Evolutionary conservation across 1,140 invertebrate genomes (phyloP).

Genomic region (Ooceraea biroi): DNA sequence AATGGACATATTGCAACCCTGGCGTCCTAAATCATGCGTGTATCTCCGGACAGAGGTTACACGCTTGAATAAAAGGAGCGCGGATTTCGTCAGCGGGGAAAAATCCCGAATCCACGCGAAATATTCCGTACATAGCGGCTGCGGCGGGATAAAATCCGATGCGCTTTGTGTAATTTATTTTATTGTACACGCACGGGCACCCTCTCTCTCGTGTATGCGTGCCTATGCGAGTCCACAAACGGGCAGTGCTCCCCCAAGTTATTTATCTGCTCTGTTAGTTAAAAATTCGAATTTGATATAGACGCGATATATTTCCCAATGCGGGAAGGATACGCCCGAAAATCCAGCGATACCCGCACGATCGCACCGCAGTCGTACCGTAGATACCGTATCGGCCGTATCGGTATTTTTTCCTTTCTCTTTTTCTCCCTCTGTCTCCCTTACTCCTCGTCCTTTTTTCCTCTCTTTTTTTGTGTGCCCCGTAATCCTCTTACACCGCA

Average conservation of each 20-base stretch:
- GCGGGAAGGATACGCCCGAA: conserved; percentile 49
- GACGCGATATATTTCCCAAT: conserved; percentile 38
- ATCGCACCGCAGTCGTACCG: conserved; percentile 35
- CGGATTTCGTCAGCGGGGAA: conserved; percentile 26
- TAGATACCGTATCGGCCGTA: conserved; percentile 8
- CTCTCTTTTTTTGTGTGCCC: conserved; percentile 29
- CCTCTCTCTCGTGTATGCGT: too few relatives aligned
- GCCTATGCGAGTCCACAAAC: not conserved
- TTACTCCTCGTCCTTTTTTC: not conserved
- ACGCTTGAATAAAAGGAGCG: conserved; percentile 53
- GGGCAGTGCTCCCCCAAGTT: conserved; percentile 10
- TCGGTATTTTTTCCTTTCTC: conserved; percentile 1
- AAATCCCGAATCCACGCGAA: conserved; percentile 50
- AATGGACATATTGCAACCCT: conserved; percentile 61
- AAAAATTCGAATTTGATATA: conserved; percentile 48
- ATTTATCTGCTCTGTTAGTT: conserved; percentile 49
- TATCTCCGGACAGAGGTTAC: conserved; percentile 52
- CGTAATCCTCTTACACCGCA: conserved; percentile 68
- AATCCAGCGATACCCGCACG: conserved; percentile 43
- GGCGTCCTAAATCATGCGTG: conserved; percentile 48
- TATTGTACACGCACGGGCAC: conserved; percentile 5
- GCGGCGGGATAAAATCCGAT: conserved; percentile 27
- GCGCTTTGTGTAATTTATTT: conserved; percentile 57
- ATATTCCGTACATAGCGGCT: conserved; percentile 40
- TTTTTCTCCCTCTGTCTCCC: conserved; percentile 11